Conservation (phyloP, 2,113 vertebrate species). For the Otus sunia region DNA sequence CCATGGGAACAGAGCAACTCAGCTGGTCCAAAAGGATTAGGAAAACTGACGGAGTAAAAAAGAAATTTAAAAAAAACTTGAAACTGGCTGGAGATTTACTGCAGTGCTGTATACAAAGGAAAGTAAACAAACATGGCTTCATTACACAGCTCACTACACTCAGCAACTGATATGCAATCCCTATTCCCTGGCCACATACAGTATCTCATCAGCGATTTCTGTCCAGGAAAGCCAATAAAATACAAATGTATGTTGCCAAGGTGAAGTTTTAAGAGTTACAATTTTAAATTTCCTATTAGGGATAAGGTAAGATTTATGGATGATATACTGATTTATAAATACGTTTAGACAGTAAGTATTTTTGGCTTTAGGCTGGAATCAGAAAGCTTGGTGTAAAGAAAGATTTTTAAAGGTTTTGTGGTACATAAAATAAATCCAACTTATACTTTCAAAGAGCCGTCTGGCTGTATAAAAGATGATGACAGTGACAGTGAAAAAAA, state of each 20-base stretch:
- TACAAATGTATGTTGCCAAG: slow-evolving; percentile 9
- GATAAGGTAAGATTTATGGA: slow-evolving; percentile 33
- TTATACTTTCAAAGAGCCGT: slow-evolving; percentile 54
- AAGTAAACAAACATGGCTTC: slow-evolving; percentile 59
- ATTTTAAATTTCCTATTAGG: slow-evolving; percentile 53
- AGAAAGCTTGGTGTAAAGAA: slow-evolving; percentile 27
- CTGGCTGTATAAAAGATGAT: slow-evolving; percentile 56
- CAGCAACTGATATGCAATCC: background rate
- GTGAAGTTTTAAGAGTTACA: slow-evolving; percentile 47
- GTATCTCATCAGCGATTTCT: slow-evolving; percentile 26
- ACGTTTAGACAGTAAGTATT: slow-evolving; percentile 32
- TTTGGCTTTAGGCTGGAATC: slow-evolving; percentile 35
- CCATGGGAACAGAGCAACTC: background rate
- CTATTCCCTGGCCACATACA: slow-evolving; percentile 12
- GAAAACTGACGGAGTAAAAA: background rate
- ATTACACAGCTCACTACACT: slow-evolving; percentile 63
- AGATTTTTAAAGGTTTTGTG: slow-evolving; percentile 46
- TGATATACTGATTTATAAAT: slow-evolving; percentile 55
- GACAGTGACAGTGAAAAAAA: slow-evolving; percentile 25
- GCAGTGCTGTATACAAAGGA: slow-evolving; percentile 10
- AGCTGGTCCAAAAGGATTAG: background rate
- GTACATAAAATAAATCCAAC: slow-evolving; percentile 60
- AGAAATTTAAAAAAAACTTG: background rate
- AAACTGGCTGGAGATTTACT: background rate
- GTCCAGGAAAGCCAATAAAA: slow-evolving; percentile 55